Evolutionary conservation across 2,113 vertebrate species (phyloP).

Genomic region (Panthera tigris): DNA sequence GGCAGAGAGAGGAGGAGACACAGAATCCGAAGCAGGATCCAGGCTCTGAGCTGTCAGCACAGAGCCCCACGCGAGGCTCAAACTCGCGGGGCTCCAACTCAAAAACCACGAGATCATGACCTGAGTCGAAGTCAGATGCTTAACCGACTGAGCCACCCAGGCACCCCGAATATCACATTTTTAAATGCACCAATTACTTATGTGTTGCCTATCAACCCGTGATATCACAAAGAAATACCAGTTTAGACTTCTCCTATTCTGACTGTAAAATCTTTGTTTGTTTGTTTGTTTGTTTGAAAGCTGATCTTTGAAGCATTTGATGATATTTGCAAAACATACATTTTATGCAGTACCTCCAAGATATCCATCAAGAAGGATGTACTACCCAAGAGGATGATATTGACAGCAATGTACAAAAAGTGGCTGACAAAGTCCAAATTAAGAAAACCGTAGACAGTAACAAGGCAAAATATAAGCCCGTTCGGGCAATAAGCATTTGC

Average conservation of each 20-base stretch:
- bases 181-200: not conserved
- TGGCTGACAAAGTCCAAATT: not conserved
- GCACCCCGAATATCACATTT: not conserved
- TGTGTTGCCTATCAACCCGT: not conserved
- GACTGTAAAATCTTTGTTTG: not conserved
- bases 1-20: too few species aligned
- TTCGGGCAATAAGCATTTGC: constrained; percentile 40
- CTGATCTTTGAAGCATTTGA: not conserved
- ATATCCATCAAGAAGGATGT: not conserved
- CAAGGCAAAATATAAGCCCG: not conserved
- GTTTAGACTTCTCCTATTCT: not conserved
- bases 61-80: too few species aligned
- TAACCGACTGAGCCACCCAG: too few species aligned
- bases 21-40: too few species aligned
- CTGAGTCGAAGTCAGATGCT: too few species aligned
- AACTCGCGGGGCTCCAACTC: too few species aligned
- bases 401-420: not conserved
- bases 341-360: not conserved
- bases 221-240: not conserved
- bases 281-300: not conserved
- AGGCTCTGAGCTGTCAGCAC: too few species aligned
- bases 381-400: not conserved
- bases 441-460: constrained; percentile 23
- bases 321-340: not conserved
- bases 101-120: too few species aligned